Base-by-base conservation (phyloP, 2,113 vertebrate species). In the Calonectris borealis region DNA sequence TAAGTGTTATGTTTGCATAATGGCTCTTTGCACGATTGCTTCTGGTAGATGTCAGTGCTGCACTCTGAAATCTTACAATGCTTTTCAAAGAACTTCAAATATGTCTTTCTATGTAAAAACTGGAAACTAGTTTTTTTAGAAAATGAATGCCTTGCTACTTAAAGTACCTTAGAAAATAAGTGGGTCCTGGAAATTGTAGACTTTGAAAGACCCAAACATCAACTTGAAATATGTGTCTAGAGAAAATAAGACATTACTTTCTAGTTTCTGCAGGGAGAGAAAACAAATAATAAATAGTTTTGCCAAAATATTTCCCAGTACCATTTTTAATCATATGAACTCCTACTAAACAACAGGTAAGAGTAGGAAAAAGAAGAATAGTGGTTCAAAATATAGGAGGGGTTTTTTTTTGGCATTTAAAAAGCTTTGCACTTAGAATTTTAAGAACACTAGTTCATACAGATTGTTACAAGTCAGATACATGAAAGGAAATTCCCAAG, bases 231-330 rank as follows among this genome's bases (percentile, higher is more conserved):
- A 61, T 29, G 16, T 57, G 2, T 52, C 52, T 78, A 52, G 31
- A 84, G 26, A 84, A 93, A 90, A 72, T 81, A 78, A 91, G 36
- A 70, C 40, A 48, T 32, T 75, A 55, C 2, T 44, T 15, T 80
- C 48, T 36, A 52, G 9, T 70, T 88, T 94, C 69, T 92, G 13
- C 8, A 36, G 32, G 2, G 14, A 54, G 16, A 87, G 7, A 71
- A 94, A 93, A 62, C 7, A 83, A 83, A 76, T 75, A 71, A 36
- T 48, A 76, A 80, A 91, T 7, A 76, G 7, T 48, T 92, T 90
- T 81, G 12, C 10, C 15, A 86, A 60, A 86, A 62, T 6, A 0
- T 14, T 81, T 81, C 29, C 32, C 20, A 66, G 17, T 13, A 51
- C 26, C 7, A 49, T 81, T 90, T 90, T 78, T 75, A 92, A 75